phyloP scores from a whole-genome alignment of 1,140 invertebrate genomes.

The Linepithema humile region DNA sequence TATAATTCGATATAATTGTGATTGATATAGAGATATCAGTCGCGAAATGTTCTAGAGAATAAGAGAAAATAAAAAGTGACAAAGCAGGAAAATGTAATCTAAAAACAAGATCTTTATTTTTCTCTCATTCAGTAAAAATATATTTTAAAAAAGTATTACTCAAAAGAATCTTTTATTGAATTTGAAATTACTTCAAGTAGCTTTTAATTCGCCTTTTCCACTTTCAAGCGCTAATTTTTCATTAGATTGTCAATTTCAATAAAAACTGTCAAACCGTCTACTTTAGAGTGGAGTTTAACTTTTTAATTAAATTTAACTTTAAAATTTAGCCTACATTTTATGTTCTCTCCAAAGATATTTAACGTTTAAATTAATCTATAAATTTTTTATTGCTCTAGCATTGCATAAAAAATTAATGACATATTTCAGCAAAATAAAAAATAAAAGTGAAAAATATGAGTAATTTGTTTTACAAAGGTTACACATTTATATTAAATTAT shows the following conservation, averaged over 20 bases:
- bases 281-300: neutral
- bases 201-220: conserved; percentile 48
- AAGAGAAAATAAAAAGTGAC: conserved; percentile 39
- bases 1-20: conserved; percentile 18
- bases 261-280: conserved; percentile 18
- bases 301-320: neutral
- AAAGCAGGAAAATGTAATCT: conserved; percentile 22
- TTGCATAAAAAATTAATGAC: no score
- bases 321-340: neutral
- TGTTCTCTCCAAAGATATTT: neutral
- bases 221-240: conserved; percentile 53
- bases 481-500: no score
- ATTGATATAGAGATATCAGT: neutral
- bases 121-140: neutral
- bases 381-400: no score
- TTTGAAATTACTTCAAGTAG: conserved; percentile 71
- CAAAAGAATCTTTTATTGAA: conserved; percentile 70
- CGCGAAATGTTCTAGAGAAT: neutral
- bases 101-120: conserved; percentile 24
- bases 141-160: conserved; percentile 40
- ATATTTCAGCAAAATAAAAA: no score
- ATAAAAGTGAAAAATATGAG: no score
- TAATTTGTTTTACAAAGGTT: no score
- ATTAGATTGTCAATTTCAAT: neutral
- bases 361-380: neutral